Conservation (phyloP, 1,140 invertebrate genomes). For the Macrocentrus cingulum region DNA sequence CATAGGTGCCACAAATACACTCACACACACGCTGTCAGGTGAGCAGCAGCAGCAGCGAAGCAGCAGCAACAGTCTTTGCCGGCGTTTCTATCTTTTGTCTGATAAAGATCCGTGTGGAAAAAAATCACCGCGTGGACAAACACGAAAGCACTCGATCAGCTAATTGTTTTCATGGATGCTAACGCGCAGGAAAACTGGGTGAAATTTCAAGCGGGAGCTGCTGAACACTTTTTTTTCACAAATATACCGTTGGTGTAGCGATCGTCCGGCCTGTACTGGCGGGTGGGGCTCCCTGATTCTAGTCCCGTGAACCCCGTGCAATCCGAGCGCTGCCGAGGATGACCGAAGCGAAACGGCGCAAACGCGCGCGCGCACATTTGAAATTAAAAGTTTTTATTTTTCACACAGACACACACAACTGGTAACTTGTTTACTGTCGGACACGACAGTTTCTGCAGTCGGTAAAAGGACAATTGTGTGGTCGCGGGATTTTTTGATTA, state of each 20-base stretch:
- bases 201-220: no score
- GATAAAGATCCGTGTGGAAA: not conserved
- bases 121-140: no score
- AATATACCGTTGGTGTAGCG: not conserved
- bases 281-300: constrained; percentile 21
- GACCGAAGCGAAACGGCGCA: not conserved
- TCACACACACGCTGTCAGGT: constrained; percentile 1
- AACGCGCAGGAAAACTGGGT: not conserved
- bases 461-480: no score
- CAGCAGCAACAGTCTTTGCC: constrained; percentile 7
- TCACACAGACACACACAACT: no score
- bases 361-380: not conserved
- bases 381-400: no score
- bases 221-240: not conserved
- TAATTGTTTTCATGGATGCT: not conserved
- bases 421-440: no score
- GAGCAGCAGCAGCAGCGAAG: not conserved
- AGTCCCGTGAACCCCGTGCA: constrained; percentile 15
- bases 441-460: no score
- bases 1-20: no score
- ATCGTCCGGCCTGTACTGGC: not conserved
- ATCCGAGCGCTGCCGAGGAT: not conserved
- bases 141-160: no score
- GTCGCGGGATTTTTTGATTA: no score
- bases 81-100: not conserved